Evolutionary conservation across 2,797 vertebrate species (phyloP).

Genomic region (Scleropages formosus): DNA sequence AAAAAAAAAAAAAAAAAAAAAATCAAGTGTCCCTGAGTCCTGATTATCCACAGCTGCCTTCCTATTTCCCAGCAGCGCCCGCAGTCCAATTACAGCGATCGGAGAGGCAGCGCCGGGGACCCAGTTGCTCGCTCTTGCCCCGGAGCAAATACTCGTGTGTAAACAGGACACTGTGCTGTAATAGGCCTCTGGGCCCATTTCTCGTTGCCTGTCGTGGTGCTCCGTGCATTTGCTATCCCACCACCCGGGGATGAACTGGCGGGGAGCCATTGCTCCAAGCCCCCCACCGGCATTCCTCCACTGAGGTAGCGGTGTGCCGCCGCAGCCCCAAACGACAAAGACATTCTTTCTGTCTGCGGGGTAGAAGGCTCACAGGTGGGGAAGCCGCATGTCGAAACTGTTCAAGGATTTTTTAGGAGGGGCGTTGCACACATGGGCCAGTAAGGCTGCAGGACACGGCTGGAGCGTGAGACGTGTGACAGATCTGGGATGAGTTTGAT

Average conservation of each 20-base stretch:
- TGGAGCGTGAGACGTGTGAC: background rate
- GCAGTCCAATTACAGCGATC: background rate
- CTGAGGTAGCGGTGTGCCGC: background rate
- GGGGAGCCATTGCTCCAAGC: background rate
- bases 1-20: background rate
- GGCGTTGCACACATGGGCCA: background rate
- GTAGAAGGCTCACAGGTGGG: background rate
- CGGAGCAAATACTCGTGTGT: background rate
- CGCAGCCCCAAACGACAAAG: background rate
- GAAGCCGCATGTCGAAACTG: background rate
- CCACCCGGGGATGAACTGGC: background rate
- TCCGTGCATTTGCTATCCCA: no score
- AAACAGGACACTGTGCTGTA: background rate
- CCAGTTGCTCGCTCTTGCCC: no score
- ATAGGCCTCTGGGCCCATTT: background rate
- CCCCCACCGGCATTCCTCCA: background rate
- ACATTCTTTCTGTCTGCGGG: no score
- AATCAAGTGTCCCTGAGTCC: background rate
- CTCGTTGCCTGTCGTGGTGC: background rate
- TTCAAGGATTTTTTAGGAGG: background rate
- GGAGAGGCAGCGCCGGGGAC: background rate
- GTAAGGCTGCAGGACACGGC: background rate
- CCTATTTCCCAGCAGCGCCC: background rate
- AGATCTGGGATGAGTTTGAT: background rate
- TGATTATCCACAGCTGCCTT: conserved; percentile 1